phyloP scores from a whole-genome alignment of 2,888 invertebrate species.

The Hirtodrosophila alboralis region DNA sequence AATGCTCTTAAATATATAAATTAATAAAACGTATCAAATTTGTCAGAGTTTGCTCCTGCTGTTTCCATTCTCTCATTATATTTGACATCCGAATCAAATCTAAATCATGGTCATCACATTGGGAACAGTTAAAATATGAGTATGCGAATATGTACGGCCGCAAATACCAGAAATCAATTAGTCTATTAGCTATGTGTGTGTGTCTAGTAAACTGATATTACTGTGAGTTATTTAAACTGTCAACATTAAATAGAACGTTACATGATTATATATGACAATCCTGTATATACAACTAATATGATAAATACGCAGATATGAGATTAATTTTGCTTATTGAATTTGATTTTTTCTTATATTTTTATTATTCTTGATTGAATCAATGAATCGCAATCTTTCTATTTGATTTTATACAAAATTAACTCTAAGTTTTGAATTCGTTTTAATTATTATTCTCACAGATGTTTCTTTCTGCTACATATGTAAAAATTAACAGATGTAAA shows the following conservation, averaged over 20 bases:
- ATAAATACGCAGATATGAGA: too few relatives aligned
- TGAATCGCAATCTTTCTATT: too few relatives aligned
- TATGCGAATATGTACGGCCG: constrained; percentile 26
- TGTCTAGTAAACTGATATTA: constrained; percentile 38
- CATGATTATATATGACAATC: constrained; percentile 7
- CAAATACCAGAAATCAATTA: constrained; percentile 59
- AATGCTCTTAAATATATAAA: constrained; percentile 14
- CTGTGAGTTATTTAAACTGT: constrained; percentile 44
- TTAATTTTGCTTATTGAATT: too few relatives aligned
- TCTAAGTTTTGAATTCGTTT: too few relatives aligned
- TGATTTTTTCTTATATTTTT: too few relatives aligned
- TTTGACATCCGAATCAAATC: constrained; percentile 29
- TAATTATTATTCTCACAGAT: too few relatives aligned
- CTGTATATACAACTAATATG: too few relatives aligned
- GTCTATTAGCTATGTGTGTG: constrained; percentile 16
- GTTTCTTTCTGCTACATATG: too few relatives aligned
- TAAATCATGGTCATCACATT: constrained; percentile 24
- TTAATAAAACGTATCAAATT: constrained; percentile 36
- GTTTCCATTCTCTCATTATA: constrained; percentile 17
- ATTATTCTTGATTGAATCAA: too few relatives aligned
- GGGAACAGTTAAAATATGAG: constrained; percentile 25
- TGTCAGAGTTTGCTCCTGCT: constrained; percentile 17
- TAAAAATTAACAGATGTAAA: too few relatives aligned
- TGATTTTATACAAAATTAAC: too few relatives aligned
- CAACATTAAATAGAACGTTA: constrained; percentile 30